Conservation (phyloP, 2,113 vertebrate species). For the Toxotes jaculatrix region DNA sequence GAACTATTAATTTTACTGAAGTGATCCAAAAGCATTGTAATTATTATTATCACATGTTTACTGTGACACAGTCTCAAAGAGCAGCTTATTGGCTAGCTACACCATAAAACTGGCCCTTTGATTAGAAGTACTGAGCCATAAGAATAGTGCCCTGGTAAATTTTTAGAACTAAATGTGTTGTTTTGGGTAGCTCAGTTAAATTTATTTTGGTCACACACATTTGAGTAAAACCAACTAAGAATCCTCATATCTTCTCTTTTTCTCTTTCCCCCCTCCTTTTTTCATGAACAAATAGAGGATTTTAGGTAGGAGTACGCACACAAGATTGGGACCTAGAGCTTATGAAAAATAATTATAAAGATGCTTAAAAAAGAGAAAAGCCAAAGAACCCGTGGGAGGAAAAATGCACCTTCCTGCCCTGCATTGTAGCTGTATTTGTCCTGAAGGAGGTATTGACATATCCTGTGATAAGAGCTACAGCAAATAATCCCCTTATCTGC, state of each 20-base stretch:
- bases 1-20: slow-evolving; percentile 34
- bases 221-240: slow-evolving; percentile 9
- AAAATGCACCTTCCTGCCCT: slow-evolving; percentile 54
- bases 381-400: slow-evolving; percentile 54
- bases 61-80: slow-evolving; percentile 8
- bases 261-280: not conserved
- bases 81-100: slow-evolving; percentile 1
- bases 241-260: slow-evolving; percentile 23
- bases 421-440: slow-evolving; percentile 55
- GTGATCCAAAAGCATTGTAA: slow-evolving; percentile 12
- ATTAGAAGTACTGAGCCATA: slow-evolving; percentile 10
- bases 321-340: slow-evolving; percentile 43
- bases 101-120: not conserved
- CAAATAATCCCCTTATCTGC: slow-evolving; percentile 61
- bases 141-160: not conserved
- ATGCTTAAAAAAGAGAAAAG: slow-evolving; percentile 50
- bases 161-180: not conserved
- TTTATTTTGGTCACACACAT: not conserved
- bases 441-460: slow-evolving; percentile 63
- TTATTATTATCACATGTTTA: slow-evolving; percentile 15
- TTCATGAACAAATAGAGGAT: slow-evolving; percentile 18
- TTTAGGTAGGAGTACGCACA: slow-evolving; percentile 52
- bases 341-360: slow-evolving; percentile 62
- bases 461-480: slow-evolving; percentile 56
- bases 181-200: slow-evolving; percentile 1